Percentiles rank a stretch among this genome's conserved stretches.
phyloP scores from a whole-genome alignment of 1,140 invertebrate species.

The Stenopsyche tienmushanensis region DNA sequence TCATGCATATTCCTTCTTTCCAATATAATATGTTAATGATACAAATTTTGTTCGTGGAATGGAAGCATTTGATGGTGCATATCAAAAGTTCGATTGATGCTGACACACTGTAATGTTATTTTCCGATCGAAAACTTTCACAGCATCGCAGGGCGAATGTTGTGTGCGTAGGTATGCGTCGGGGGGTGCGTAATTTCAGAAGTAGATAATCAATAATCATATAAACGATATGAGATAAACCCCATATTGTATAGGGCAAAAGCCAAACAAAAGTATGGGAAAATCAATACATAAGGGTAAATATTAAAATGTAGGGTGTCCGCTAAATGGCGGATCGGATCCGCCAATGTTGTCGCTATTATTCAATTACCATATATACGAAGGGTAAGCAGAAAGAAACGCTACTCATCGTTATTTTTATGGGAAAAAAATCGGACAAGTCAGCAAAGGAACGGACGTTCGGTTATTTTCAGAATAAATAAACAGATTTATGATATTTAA shows the following conservation, averaged over 20 bases:
- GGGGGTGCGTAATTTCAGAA: slow-evolving; percentile 4
- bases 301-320: slow-evolving; percentile 27
- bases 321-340: slow-evolving; percentile 27
- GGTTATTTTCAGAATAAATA: not conserved
- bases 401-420: not conserved
- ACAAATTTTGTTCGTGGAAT: too few species aligned
- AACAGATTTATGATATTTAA: not conserved
- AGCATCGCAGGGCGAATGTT: too few species aligned
- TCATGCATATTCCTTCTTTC: too few species aligned
- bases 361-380: slow-evolving; percentile 22
- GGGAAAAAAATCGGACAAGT: too few species aligned
- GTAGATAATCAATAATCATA: slow-evolving; percentile 14
- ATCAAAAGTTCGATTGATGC: too few species aligned
- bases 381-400: not conserved
- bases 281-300: slow-evolving; percentile 28
- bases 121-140: too few species aligned
- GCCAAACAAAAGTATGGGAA: slow-evolving; percentile 29
- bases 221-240: slow-evolving; percentile 12
- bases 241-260: slow-evolving; percentile 15
- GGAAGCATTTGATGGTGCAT: too few species aligned
- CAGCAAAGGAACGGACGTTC: too few species aligned
- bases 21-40: too few species aligned
- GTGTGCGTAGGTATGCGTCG: too few species aligned
- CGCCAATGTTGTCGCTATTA: slow-evolving; percentile 28
- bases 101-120: too few species aligned